Evolutionary conservation across 1,140 invertebrate genomes (phyloP).

Genomic region (Drosophila equinoxialis): DNA sequence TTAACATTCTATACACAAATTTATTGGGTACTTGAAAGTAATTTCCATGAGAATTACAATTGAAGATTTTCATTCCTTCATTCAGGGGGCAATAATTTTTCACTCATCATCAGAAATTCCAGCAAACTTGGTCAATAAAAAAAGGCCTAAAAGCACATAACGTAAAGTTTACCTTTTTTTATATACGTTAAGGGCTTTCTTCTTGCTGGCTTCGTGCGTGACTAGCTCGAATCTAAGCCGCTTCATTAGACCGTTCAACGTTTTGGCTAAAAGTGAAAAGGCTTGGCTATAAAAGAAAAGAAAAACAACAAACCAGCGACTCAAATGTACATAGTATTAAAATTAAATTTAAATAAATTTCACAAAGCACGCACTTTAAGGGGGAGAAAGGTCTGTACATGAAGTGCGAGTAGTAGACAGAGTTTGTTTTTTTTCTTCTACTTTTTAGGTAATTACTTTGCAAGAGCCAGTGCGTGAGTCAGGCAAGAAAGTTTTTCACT

Average conservation of each 20-base stretch:
- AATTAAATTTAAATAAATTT: slow-evolving; percentile 81
- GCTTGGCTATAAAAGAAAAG: slow-evolving; percentile 44
- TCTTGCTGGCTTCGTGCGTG: slow-evolving; percentile 52
- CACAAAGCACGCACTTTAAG: slow-evolving; percentile 62
- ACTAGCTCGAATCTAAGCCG: slow-evolving; percentile 35
- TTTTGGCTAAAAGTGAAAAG: slow-evolving; percentile 54
- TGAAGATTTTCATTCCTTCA: not conserved
- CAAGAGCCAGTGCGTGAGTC: slow-evolving; percentile 70
- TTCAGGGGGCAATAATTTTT: not conserved
- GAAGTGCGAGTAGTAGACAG: slow-evolving; percentile 7
- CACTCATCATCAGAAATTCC: not conserved
- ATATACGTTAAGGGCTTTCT: not conserved
- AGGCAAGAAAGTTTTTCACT: slow-evolving; percentile 74
- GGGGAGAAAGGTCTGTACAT: slow-evolving; percentile 16
- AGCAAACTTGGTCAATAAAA: slow-evolving; percentile 13
- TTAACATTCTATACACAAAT: not conserved
- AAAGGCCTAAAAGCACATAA: not conserved
- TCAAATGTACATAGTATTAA: slow-evolving; percentile 66
- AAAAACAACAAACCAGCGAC: not conserved
- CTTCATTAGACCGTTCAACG: slow-evolving; percentile 27
- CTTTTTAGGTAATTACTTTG: slow-evolving; percentile 78
- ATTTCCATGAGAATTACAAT: not conserved
- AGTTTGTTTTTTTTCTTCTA: slow-evolving; percentile 35
- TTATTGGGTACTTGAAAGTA: not conserved
- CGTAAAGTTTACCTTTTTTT: slow-evolving; percentile 4